A percentile compares a stretch with the other conserved stretches of the same genome.
Evolutionary conservation across 35 echinoderm and acorn worm genomes (phyloP).

Genomic region (Acanthaster planci): DNA sequence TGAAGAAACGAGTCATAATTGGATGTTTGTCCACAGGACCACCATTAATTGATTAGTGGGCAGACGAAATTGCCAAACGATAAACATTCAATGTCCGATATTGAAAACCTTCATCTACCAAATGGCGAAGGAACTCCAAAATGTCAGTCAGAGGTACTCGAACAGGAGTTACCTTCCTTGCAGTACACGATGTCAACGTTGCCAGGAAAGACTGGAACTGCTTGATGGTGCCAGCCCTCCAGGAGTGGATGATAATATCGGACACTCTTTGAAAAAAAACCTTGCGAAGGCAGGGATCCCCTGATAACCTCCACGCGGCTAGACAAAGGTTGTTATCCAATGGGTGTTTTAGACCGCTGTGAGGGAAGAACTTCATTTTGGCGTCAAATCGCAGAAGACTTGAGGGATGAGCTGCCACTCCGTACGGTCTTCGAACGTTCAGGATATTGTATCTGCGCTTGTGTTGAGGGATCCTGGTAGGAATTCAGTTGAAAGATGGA

Average conservation of each 20-base stretch:
- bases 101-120: background rate
- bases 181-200: too few relatives aligned
- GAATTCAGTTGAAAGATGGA: constrained; percentile 15
- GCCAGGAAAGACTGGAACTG: too few relatives aligned
- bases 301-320: background rate
- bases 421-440: constrained; percentile 39
- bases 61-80: background rate
- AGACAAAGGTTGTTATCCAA: background rate
- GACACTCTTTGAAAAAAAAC: background rate
- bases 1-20: background rate
- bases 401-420: constrained; percentile 53
- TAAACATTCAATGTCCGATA: background rate
- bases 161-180: too few relatives aligned
- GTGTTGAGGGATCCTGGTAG: constrained; percentile 37
- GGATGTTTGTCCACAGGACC: background rate
- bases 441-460: constrained; percentile 35
- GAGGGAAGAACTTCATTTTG: too few relatives aligned
- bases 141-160: background rate
- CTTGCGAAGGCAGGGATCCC: background rate
- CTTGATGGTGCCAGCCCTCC: too few relatives aligned
- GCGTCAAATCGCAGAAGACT: too few relatives aligned
- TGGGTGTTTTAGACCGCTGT: background rate
- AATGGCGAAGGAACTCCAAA: background rate
- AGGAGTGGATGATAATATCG: too few relatives aligned
- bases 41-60: background rate